Percentiles rank a stretch among this genome's conserved stretches.
Conservation (phyloP, 2,113 vertebrate genomes). For the Indri indri region DNA sequence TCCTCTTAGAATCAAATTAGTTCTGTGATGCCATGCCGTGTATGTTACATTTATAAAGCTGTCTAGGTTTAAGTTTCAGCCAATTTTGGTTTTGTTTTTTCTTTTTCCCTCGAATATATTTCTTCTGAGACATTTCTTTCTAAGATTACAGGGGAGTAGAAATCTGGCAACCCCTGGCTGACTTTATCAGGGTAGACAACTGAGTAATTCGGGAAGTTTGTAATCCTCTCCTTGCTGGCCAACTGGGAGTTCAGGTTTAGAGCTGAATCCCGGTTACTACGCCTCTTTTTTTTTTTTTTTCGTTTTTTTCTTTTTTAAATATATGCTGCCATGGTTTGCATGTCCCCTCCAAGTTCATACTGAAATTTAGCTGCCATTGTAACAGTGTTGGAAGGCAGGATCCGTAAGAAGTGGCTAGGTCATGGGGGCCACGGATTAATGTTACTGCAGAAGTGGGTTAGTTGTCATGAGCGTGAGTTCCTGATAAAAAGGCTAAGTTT, state of each 20-base stretch:
- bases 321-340: background rate
- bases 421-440: background rate
- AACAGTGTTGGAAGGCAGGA: background rate
- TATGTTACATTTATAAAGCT: background rate
- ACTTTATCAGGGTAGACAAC: background rate
- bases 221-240: background rate
- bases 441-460: background rate
- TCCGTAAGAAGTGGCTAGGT: background rate
- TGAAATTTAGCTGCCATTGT: background rate
- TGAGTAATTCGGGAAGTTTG: background rate
- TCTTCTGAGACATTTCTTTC: background rate
- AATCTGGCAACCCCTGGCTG: background rate
- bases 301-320: background rate
- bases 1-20: background rate
- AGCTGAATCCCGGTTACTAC: background rate
- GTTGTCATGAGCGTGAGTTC: background rate
- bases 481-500: background rate
- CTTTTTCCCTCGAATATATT: background rate
- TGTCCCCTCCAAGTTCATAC: background rate
- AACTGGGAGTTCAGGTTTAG: background rate
- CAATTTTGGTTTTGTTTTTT: background rate
- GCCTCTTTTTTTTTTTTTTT: too few relatives aligned
- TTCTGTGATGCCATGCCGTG: too few relatives aligned
- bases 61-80: background rate
- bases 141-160: background rate